A percentile compares a stretch with the other conserved stretches of the same genome.
These are phyloP conservation scores for Lomographa bimaculata DNA, from an alignment of 2,888 invertebrate genomes.

Conservation along the genomic window DNA sequence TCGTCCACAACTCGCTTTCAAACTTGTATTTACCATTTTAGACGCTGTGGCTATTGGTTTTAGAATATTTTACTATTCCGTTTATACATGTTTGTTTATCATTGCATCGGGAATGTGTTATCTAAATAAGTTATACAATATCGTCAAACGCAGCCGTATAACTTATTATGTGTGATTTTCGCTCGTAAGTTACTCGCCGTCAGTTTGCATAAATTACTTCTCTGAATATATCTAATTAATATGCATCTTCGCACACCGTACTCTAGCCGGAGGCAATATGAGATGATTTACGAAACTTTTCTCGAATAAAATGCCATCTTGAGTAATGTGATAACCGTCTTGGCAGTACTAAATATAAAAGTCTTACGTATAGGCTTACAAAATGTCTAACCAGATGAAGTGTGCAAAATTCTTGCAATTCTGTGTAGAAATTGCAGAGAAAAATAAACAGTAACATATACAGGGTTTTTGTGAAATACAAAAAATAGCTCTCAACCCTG, in stretches of 20 bases:
- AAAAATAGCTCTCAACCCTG: too few relatives aligned
- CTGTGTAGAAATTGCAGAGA: too few relatives aligned
- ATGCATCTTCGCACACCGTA: conserved; percentile 28
- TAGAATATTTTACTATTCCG: background rate
- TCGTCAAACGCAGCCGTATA: background rate
- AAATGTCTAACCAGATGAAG: conserved; percentile 1
- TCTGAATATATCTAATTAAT: conserved; percentile 42
- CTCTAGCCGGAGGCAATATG: conserved; percentile 18
- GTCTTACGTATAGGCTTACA: conserved; percentile 8
- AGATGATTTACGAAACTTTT: conserved; percentile 15
- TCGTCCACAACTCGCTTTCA: conserved; percentile 1
- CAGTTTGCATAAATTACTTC: conserved; percentile 49
- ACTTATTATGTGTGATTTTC: conserved; percentile 20
- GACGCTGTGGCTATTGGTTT: conserved; percentile 1
- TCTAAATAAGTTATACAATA: conserved; percentile 21
- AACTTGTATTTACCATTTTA: background rate
- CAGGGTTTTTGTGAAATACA: too few relatives aligned
- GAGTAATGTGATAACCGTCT: conserved; percentile 10
- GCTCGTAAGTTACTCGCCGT: conserved; percentile 31
- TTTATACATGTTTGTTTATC: conserved; percentile 1
- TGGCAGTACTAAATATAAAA: conserved; percentile 1
- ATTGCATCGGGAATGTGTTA: conserved; percentile 13
- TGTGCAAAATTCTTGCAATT: too few relatives aligned
- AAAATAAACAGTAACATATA: too few relatives aligned
- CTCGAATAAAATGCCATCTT: conserved; percentile 6